Conservation (phyloP, 2,113 vertebrate genomes). For the Pleuronectes platessa region DNA sequence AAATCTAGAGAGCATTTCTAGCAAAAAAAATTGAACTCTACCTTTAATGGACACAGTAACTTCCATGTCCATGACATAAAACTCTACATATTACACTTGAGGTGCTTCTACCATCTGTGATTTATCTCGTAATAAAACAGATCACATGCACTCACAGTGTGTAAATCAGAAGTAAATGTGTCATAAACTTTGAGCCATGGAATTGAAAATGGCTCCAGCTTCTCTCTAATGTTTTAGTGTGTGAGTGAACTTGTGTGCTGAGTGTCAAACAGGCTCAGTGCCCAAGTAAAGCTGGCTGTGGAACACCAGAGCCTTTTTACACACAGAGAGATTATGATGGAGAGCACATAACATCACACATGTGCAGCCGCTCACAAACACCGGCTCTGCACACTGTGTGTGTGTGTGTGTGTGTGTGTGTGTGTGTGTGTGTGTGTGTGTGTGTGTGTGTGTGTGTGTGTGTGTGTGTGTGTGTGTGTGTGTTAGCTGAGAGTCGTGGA, state of each 20-base stretch:
- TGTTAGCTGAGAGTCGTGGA: slow-evolving; percentile 57
- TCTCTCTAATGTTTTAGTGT: slow-evolving; percentile 31
- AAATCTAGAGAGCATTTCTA: background rate
- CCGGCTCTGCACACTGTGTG: slow-evolving; percentile 41
- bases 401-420: slow-evolving; percentile 50
- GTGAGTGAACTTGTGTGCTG: slow-evolving; percentile 4
- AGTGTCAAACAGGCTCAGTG: slow-evolving; percentile 33
- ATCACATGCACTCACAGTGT: slow-evolving; percentile 7
- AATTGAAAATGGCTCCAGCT: slow-evolving; percentile 27
- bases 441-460: slow-evolving; percentile 50
- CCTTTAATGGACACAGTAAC: background rate
- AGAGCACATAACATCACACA: slow-evolving; percentile 40
- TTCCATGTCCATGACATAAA: background rate
- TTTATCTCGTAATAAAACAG: slow-evolving; percentile 16
- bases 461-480: slow-evolving; percentile 45
- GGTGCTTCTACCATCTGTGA: background rate
- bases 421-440: slow-evolving; percentile 61
- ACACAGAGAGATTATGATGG: slow-evolving; percentile 28
- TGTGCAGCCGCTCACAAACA: slow-evolving; percentile 4
- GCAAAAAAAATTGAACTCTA: background rate
- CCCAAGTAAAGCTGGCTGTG: slow-evolving; percentile 40
- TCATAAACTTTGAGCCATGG: slow-evolving; percentile 34
- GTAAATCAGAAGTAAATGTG: slow-evolving; percentile 41
- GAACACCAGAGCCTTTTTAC: slow-evolving; percentile 50
- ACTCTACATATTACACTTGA: background rate